Base-by-base conservation (phyloP, 2,888 invertebrate genomes). In the Panzeria rudis region DNA sequence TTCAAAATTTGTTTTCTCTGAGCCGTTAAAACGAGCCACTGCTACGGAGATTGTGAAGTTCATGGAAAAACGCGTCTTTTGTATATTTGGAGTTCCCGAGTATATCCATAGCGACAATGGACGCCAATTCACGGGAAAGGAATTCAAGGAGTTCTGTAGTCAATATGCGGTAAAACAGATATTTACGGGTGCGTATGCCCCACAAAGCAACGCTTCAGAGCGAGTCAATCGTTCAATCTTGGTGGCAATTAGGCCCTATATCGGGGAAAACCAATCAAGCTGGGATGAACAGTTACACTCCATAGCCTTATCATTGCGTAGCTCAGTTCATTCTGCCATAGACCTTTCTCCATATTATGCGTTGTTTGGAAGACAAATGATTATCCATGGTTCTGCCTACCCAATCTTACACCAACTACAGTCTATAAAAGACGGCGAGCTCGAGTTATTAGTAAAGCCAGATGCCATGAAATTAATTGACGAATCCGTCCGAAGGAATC, bases 71-170 rank as follows among this genome's bases (percentile, higher is more conserved):
- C 41, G 13, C 23, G 13, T 38, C 13, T 38, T 38, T 11, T 38
- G 8, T 38, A 38, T 11, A 2, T 38, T 38, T 38, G 38, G 11
- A 38, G 62, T 62, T 9, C 41, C 62, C 15, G 20, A 62, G 38
- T 41, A 41, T 5, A 62, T 62, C 11, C 62, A 62, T 20, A 38
- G 20, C 35, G 62, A 62, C 20, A 62, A 62, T 41, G 62, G 38
- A 35, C 38, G 62, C 6, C 62, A 62, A 23, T 62, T 62, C 20
- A 38, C 17, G 15, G 35, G 17, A 8, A 62, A 62, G 35, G 62
- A 62, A 9, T 62, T 62, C 20, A 3, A 7, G 8, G 20, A 62
- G 15, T 23, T 62, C n/a, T 41, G 38, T 13, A n/a, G 8, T 9
- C 17, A n/a, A 8, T 62, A 62, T 20, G 47, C 47, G 5, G 38